phyloP scores from a whole-genome alignment of 2,888 invertebrate genomes.

The Limnephilus auricula region DNA sequence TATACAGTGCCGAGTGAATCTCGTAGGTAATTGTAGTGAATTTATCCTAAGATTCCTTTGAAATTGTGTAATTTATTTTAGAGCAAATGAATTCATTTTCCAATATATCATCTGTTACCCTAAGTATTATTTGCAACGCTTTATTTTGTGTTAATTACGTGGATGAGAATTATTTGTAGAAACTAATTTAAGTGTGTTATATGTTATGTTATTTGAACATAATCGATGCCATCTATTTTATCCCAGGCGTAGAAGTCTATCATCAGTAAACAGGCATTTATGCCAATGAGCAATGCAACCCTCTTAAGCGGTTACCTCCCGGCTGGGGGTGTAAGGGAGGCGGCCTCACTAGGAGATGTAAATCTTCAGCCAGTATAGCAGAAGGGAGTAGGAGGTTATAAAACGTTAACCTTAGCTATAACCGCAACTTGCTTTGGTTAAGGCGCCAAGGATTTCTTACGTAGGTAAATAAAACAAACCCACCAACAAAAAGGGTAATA shows the following conservation, averaged over 20 bases:
- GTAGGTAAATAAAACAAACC: neutral
- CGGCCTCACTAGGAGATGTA: slow-evolving; percentile 62
- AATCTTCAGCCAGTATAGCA: slow-evolving; percentile 56
- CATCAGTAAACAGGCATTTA: slow-evolving; percentile 56
- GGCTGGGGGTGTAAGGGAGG: slow-evolving; percentile 28
- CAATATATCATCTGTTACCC: too few species aligned
- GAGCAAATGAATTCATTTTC: too few species aligned
- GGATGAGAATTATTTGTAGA: too few species aligned
- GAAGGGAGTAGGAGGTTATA: slow-evolving; percentile 57
- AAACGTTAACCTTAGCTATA: slow-evolving; percentile 65
- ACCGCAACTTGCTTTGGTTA: slow-evolving; percentile 58
- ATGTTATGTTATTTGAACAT: neutral
- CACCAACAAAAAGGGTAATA: neutral
- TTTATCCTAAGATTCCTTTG: too few species aligned
- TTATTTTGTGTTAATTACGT: too few species aligned
- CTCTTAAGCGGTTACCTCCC: slow-evolving; percentile 49
- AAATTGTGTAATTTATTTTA: too few species aligned
- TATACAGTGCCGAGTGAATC: too few species aligned
- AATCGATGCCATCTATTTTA: slow-evolving; percentile 17
- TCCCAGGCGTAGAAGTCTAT: slow-evolving; percentile 43
- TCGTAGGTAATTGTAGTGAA: too few species aligned
- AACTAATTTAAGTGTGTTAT: neutral
- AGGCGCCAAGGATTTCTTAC: neutral
- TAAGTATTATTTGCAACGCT: too few species aligned
- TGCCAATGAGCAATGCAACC: slow-evolving; percentile 55